Base-by-base conservation (phyloP, 2,888 invertebrate genomes). In the Ormyrus pomaceus region DNA sequence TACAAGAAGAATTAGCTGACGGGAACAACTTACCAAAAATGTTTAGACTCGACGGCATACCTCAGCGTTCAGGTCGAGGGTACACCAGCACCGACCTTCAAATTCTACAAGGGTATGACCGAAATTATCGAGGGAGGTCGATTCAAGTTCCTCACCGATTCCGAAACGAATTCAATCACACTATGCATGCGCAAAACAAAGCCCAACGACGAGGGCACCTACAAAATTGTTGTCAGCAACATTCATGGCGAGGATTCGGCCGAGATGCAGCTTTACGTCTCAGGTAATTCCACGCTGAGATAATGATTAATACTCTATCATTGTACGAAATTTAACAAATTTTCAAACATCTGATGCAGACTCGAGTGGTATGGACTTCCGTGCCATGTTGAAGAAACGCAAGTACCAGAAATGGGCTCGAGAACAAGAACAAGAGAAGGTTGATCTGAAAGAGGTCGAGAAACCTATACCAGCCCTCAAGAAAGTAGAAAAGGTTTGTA, bases 291-390 rank as follows among this genome's bases (percentile, higher is more conserved):
- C 34, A 3, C 34, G 34, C 4, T 34, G 34, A 34, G 34, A 34
- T 34, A 34, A 34, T 34, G 3, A 34, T 4, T 2, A 34, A 4
- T 34, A 34, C 4, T 34, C 34, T 34, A 4, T 34, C 34, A 4
- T 19, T 19, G 19, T 34, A 34, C 34, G 34, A 34, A 34, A 34
- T 34, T 2, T 0, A 34, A 34, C 4, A 34, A 34, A 34, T 34
- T 34, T 13, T 48, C 11, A 65, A 69, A 11, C n/a, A 48, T 72
- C 81, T 73, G 19, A 19, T 19, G 34, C 34, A 96, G 99, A 98
- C 92, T 95, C 98, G 83, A 98, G 98, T 92, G 98, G 98, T 85
- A 96, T 99, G 96, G 99, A 99, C 92, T 99, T 99, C 96, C 95
- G 99, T 92, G 95, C 98, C 83, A 96, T 99, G 96, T 93, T 99